Evolutionary conservation across 92 coral and sea anemone genomes (phyloP).

Genomic region (Desmophyllum pertusum): DNA sequence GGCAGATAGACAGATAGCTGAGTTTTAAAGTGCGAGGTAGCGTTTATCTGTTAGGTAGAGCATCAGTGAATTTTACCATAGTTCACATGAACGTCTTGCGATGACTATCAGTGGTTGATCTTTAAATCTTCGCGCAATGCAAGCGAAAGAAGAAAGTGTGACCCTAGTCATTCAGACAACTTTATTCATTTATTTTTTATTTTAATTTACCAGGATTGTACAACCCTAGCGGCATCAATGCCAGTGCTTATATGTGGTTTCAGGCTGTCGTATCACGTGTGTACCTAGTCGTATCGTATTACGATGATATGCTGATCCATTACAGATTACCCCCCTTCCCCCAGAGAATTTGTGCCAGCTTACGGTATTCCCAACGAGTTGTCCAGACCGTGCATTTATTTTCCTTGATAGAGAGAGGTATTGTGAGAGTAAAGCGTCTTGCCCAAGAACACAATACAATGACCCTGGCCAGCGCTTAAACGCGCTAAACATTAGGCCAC

Average conservation of each 20-base stretch:
- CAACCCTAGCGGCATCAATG: not conserved
- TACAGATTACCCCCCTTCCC: not conserved
- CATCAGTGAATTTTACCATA: too few species aligned
- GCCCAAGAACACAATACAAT: too few species aligned
- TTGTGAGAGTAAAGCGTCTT: too few species aligned
- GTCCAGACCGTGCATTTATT: too few species aligned
- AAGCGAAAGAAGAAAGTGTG: not conserved
- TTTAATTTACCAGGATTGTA: too few species aligned
- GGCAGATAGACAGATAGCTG: constrained; percentile 22
- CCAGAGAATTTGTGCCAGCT: too few species aligned
- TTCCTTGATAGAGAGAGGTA: too few species aligned
- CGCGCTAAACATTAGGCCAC: too few species aligned
- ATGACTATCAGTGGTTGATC: not conserved
- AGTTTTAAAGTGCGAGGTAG: not conserved
- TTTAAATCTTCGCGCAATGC: not conserved
- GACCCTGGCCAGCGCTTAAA: too few species aligned
- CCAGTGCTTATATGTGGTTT: not conserved
- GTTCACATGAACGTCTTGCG: not conserved
- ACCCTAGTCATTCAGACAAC: not conserved
- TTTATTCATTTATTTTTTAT: too few species aligned
- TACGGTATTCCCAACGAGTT: too few species aligned
- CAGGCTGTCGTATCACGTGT: not conserved
- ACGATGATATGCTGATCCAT: not conserved
- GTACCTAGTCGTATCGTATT: not conserved
- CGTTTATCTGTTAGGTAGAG: not conserved